Percentiles rank a stretch among this genome's conserved stretches.
Evolutionary conservation across 2,888 invertebrate species (phyloP).

Genomic region (Pristionchus mayeri): DNA sequence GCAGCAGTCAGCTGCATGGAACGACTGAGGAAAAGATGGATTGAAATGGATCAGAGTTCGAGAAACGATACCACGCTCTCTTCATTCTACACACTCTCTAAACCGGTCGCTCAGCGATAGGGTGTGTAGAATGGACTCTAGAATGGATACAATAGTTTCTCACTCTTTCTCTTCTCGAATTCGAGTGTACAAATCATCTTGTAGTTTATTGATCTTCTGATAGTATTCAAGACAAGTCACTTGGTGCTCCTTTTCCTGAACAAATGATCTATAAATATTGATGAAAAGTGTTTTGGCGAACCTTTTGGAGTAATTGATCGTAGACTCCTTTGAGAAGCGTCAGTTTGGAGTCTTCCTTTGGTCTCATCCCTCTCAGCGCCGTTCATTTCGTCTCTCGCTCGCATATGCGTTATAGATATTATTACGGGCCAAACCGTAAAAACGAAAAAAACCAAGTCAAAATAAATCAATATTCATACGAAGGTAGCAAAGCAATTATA

Average conservation of each 20-base stretch:
- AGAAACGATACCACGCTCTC: no score
- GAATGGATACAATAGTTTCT: neutral
- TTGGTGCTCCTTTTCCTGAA: constrained; percentile 3
- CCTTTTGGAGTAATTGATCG: neutral
- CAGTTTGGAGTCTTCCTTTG: neutral
- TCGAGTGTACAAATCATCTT: constrained; percentile 18
- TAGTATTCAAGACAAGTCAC: neutral
- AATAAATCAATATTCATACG: neutral
- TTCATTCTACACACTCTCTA: no score
- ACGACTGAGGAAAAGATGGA: neutral
- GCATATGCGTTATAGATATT: no score
- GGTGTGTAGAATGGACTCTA: no score
- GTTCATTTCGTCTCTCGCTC: neutral
- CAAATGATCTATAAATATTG: neutral
- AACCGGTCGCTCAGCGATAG: no score
- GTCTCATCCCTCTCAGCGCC: neutral
- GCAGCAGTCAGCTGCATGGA: neutral
- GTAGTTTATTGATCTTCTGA: neutral
- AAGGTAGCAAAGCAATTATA: neutral
- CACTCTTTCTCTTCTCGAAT: constrained; percentile 11
- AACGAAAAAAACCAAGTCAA: neutral
- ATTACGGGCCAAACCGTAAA: neutral
- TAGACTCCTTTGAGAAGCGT: constrained; percentile 12
- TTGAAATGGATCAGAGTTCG: no score
- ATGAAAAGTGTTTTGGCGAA: neutral